Evolutionary conservation across 2,888 invertebrate species (phyloP), one percentile per base, ranked within the genome.

Genomic region (Dioctria rufipes): DNA sequence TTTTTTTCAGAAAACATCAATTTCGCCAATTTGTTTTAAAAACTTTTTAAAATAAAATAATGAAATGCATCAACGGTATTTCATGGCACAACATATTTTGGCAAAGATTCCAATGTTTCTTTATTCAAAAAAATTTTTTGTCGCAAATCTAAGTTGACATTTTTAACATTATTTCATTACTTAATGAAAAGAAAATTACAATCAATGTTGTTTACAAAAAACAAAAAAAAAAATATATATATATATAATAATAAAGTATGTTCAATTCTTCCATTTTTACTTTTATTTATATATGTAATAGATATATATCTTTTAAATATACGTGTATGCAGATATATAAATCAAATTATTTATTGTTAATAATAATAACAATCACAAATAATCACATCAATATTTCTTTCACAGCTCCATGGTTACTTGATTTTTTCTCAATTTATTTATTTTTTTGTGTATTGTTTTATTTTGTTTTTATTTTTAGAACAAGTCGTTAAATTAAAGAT

Each of bases 381-480:
- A 88, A 88, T 88, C 88, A 88, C 88, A 89, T 88, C 87, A 87
- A 84, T 86, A 86, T 86, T 86, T 88, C 87, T 85, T 88, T 88
- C 88, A 88, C 88, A 88, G 88, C 88, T 88, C 89, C 88, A 87
- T 87, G 86, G 88, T 88, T 88, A 87, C 86, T 49, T 63, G 43
- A 46, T 49, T 77, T 77, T 75, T 77, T 77, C 63, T 77, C 43
- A 46, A 61, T 77, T 73, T 43, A n/a, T 67, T 65, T 13, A 65
- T 40, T 42, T 65, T 63, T 67, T 25, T 25, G n/a, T n/a, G n/a
- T n/a, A 25, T 25, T 25, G 0, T 25, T 25, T 25, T 25, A n/a
- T 25, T 25, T 25, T 25, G 25, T 25, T 25, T 25, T 25, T 25
- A n/a, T 25, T 25, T 54, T 73, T 73, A 71, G 54, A 71, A 54